A percentile compares a stretch with the other conserved stretches of the same genome.
Evolutionary conservation across 2,113 vertebrate genomes (phyloP).

Genomic region (Phalacrocorax brasilianus): DNA sequence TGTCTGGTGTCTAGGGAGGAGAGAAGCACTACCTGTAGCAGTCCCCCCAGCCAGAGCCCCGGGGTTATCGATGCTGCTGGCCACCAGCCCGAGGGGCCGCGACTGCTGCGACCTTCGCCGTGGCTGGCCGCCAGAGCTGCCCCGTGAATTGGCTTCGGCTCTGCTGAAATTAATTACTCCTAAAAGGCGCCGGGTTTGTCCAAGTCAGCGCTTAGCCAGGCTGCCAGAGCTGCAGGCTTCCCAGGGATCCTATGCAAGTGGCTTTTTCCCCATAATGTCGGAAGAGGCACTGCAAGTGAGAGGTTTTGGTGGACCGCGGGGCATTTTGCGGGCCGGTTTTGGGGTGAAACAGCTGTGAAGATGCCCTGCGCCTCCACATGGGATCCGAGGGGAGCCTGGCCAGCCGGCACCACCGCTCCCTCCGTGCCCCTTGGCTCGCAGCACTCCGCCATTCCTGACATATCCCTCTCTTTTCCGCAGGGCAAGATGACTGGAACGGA

Average conservation of each 20-base stretch:
- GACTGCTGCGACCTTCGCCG: not conserved
- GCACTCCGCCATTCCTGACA: accelerated
- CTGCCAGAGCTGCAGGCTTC: not conserved
- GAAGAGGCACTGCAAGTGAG: not conserved
- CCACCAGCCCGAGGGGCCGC: not conserved
- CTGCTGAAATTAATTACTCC: not conserved
- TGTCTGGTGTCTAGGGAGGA: not conserved
- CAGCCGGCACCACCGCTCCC: not conserved
- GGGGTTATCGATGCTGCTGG: not conserved
- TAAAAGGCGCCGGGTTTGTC: not conserved
- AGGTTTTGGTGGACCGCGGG: not conserved
- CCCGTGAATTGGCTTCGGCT: not conserved
- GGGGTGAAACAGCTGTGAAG: not conserved
- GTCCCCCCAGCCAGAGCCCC: not conserved
- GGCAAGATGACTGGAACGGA: conserved; percentile 93
- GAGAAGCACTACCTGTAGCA: not conserved
- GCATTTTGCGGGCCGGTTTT: accelerated
- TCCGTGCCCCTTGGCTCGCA: too few relatives aligned
- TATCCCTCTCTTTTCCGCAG: conserved; percentile 61
- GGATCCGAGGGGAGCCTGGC: accelerated
- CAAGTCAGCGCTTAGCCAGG: not conserved
- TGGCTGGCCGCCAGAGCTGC: not conserved
- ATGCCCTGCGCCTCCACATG: accelerated
- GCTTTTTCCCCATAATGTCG: accelerated
- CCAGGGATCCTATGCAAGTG: accelerated